These are phyloP conservation scores for Heliconius nattereri DNA, from an alignment of 1,140 invertebrate genomes.

Conservation along the genomic window DNA sequence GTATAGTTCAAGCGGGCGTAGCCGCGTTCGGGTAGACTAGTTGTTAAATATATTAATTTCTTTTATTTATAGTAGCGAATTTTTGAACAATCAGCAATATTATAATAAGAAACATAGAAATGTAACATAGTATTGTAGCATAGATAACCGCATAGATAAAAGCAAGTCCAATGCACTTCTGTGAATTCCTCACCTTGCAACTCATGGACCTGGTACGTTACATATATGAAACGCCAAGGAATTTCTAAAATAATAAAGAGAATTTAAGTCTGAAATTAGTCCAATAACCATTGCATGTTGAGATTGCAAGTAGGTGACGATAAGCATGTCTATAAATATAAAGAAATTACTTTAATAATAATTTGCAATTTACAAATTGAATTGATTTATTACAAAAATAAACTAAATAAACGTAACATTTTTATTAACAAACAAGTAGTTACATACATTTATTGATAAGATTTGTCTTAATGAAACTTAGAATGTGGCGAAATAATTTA, in stretches of 20 bases:
- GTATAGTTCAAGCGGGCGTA: too few species aligned
- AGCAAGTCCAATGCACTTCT: too few species aligned
- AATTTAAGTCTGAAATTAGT: too few species aligned
- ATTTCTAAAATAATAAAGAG: too few species aligned
- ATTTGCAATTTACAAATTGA: not conserved
- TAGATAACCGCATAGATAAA: too few species aligned
- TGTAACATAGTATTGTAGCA: too few species aligned
- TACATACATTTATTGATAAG: not conserved
- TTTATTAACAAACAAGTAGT: not conserved
- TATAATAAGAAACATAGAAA: too few species aligned
- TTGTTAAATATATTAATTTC: not conserved
- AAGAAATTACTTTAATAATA: not conserved
- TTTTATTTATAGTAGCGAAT: not conserved
- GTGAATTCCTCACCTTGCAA: too few species aligned
- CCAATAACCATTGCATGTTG: not conserved
- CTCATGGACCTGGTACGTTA: too few species aligned
- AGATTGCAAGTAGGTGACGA: not conserved
- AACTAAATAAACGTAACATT: not conserved
- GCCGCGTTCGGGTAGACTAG: too few species aligned
- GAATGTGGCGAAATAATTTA: constrained; percentile 2
- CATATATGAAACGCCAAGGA: too few species aligned
- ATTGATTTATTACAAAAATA: not conserved
- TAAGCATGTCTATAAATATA: not conserved
- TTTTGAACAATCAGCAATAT: not conserved
- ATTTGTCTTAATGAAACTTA: not conserved